Evolutionary conservation across 2,113 vertebrate genomes (phyloP).

Genomic region (Leptosomus discolor): DNA sequence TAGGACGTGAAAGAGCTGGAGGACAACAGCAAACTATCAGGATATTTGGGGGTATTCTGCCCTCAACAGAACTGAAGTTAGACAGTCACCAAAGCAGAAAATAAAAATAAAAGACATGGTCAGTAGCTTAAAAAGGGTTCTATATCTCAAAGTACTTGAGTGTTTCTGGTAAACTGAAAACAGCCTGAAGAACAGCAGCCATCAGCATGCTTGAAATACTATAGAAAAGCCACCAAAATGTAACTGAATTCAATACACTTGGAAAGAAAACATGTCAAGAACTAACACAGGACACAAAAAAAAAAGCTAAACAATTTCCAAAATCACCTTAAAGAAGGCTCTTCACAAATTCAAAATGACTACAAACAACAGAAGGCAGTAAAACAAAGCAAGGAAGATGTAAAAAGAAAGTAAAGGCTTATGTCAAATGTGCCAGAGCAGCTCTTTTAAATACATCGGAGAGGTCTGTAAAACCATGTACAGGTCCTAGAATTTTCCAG

Average conservation of each 20-base stretch:
- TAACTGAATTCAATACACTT: background rate
- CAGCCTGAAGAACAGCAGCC: background rate
- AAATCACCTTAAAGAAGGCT: background rate
- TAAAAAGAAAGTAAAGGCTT: background rate
- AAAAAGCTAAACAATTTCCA: background rate
- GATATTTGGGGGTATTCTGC: background rate
- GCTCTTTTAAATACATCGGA: background rate
- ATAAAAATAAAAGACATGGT: background rate
- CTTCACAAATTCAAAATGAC: background rate
- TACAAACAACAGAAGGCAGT: background rate
- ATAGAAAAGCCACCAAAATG: background rate
- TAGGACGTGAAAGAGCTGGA: background rate
- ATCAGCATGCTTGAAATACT: background rate
- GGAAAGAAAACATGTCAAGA: background rate
- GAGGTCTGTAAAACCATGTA: background rate
- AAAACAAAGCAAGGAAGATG: background rate
- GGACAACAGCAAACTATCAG: background rate
- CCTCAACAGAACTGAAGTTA: background rate
- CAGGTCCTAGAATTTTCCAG: background rate
- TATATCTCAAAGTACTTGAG: background rate
- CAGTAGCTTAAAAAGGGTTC: background rate
- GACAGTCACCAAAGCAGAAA: background rate
- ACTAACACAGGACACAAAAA: background rate
- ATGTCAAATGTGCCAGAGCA: background rate
- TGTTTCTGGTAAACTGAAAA: background rate